Percentiles rank a stretch among this genome's conserved stretches.
These are phyloP conservation scores for Eudyptes chrysolophus DNA, from an alignment of 2,113 vertebrate species.

Conservation along the genomic window DNA sequence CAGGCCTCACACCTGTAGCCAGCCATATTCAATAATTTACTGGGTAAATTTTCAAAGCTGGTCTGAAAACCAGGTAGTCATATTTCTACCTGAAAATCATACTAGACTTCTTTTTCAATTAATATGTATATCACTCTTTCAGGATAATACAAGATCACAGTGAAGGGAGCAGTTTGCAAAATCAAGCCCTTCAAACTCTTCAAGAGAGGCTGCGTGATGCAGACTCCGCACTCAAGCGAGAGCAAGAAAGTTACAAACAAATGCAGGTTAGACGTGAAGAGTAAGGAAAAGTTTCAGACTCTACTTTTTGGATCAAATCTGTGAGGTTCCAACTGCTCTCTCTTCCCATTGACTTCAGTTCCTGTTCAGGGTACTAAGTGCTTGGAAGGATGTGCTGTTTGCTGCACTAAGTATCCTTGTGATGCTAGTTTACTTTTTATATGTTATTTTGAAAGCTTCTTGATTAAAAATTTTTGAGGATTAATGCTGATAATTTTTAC, in stretches of 20 bases:
- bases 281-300: not conserved
- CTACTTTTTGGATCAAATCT: not conserved
- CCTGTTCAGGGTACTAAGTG: not conserved
- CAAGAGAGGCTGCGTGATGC: slow-evolving; percentile 89
- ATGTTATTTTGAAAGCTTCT: not conserved
- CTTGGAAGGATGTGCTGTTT: not conserved
- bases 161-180: slow-evolving; percentile 90
- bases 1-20: not conserved
- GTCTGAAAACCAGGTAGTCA: not conserved
- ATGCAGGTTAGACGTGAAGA: slow-evolving; percentile 86
- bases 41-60: not conserved
- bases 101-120: not conserved
- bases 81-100: not conserved
- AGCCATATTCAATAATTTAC: not conserved
- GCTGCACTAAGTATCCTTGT: not conserved
- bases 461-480: not conserved
- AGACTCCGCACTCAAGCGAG: slow-evolving; percentile 82
- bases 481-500: not conserved
- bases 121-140: not conserved
- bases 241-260: slow-evolving; percentile 90
- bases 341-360: not conserved
- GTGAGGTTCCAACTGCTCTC: not conserved
- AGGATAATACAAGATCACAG: slow-evolving; percentile 92
- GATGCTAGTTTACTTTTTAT: not conserved
- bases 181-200: slow-evolving; percentile 87